Evolutionary conservation across 2,113 vertebrate genomes (phyloP).

Genomic region (Tragelaphus imberbis): DNA sequence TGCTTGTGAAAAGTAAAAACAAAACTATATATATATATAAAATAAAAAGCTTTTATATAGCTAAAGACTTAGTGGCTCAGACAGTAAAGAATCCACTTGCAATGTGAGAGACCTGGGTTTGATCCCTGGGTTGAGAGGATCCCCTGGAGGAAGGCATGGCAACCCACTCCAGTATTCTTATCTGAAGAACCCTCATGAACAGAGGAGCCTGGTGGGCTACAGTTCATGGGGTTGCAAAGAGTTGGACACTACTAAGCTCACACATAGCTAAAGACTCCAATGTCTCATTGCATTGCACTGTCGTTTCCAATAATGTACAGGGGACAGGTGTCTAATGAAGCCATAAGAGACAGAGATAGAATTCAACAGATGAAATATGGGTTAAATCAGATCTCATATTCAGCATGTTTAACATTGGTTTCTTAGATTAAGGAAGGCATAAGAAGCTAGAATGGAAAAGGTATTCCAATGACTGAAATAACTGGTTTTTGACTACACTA

Average conservation of each 20-base stretch:
- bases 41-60: neutral
- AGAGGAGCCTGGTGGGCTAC: neutral
- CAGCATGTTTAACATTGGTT: constrained; percentile 24
- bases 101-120: neutral
- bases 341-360: neutral
- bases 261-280: neutral
- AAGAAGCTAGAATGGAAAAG: neutral
- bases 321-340: constrained; percentile 22
- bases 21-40: neutral
- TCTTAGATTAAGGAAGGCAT: neutral
- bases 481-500: neutral
- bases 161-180: neutral
- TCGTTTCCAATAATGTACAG: neutral
- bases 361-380: constrained; percentile 12
- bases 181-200: neutral
- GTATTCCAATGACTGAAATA: neutral
- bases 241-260: neutral
- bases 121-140: neutral
- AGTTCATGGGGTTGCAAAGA: neutral
- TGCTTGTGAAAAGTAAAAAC: neutral
- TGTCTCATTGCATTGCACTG: neutral
- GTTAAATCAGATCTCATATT: neutral
- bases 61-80: neutral
- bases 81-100: neutral
- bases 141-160: neutral